These are phyloP conservation scores for Parnassius apollo DNA, from an alignment of 2,888 invertebrate species.

Conservation along the genomic window DNA sequence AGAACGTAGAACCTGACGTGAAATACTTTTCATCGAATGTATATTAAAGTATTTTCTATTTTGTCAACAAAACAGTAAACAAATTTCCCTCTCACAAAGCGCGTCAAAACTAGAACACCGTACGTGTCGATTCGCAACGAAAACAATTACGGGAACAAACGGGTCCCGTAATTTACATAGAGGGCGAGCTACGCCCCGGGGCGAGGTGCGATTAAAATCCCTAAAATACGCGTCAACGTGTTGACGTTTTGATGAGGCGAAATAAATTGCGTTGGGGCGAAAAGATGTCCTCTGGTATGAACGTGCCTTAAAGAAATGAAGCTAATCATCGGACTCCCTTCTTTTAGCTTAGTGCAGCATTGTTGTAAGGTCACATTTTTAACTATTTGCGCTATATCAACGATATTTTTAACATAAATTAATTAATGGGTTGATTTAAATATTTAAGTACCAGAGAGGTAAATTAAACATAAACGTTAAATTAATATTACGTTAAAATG, in stretches of 20 bases:
- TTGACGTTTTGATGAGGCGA: slow-evolving; percentile 79
- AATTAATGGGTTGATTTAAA: too few species aligned
- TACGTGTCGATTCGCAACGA: slow-evolving; percentile 67
- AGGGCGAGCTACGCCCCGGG: slow-evolving; percentile 43
- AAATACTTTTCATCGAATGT: too few species aligned
- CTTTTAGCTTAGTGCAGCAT: slow-evolving; percentile 29
- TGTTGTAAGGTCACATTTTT: not conserved
- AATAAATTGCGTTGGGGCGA: slow-evolving; percentile 64
- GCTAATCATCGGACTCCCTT: slow-evolving; percentile 58
- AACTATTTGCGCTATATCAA: not conserved
- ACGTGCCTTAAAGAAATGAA: slow-evolving; percentile 75
- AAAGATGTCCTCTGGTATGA: slow-evolving; percentile 50
- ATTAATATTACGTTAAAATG: too few species aligned
- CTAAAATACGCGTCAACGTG: slow-evolving; percentile 77
- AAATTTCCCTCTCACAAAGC: slow-evolving; percentile 35
- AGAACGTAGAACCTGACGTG: too few species aligned
- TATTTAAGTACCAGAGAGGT: too few species aligned
- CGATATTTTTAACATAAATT: too few species aligned
- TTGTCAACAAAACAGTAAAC: slow-evolving; percentile 28
- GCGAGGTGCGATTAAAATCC: slow-evolving; percentile 69
- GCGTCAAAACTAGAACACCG: slow-evolving; percentile 51
- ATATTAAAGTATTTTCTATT: not conserved
- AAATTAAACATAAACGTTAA: too few species aligned
- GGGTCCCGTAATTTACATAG: slow-evolving; percentile 68
- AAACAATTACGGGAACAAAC: slow-evolving; percentile 67